Evolutionary conservation across 2,113 vertebrate species (phyloP), one percentile per base, ranked within the genome.

Genomic region (Miniopterus natalensis): DNA sequence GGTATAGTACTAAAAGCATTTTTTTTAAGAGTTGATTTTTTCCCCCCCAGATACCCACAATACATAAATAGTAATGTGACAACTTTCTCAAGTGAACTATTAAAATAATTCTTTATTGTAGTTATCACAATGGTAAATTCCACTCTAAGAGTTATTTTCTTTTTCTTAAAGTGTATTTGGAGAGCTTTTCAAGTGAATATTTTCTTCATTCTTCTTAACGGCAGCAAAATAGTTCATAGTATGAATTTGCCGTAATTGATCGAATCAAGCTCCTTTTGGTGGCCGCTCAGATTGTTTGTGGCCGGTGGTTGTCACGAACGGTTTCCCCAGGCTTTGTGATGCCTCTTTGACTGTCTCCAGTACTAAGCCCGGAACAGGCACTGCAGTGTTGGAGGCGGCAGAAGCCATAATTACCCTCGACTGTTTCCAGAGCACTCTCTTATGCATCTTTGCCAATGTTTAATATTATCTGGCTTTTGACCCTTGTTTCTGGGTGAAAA

Each of bases 401-500:
- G 51, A 70, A 85, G 14, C 36, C 78, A 21, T 51, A 55, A 49
- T 88, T 77, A 71, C 14, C 3, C 47, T 77, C 51, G 63, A 55
- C 68, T 95, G 8, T 78, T 92, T 81, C 88, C 92, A 13, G 51
- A 79, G 9, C 23, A 25, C 31, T 27, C 78, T 78, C 51, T 86
- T 45, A 42, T 77, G 42, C 31, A n/a, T 86, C 80, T 92, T 71
- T 70, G 31, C 83, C 93, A 94, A 0, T 63, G 93, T 84, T 84
- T 87, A 84, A 70, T 86, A 74, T 86, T 83, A 91, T 78, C 47
- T 73, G 11, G 3, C 12, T 14, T 77, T 92, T 85, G 71, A 68
- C 85, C 66, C 15, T 55, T n/a, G 23, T 90, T 65, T 85, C 77
- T 59, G 55, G 68, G 68, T 94, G 75, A 94, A 94, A 92, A 84